phyloP scores from a whole-genome alignment of 2,888 invertebrate genomes.

The Cantharis rustica region DNA sequence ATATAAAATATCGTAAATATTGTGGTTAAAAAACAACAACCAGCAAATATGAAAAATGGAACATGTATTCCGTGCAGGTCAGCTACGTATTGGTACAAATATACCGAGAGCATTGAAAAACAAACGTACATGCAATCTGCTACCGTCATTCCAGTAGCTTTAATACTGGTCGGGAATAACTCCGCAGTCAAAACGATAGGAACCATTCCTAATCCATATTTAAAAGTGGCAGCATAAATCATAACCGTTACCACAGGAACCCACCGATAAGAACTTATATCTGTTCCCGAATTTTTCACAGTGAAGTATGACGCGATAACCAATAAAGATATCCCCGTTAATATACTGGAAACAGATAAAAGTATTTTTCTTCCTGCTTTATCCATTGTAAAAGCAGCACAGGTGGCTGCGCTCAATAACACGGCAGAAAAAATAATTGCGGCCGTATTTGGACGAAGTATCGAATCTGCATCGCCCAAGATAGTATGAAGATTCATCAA shows the following conservation, averaged over 20 bases:
- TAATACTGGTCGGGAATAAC: conserved; percentile 52
- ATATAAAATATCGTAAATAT: conserved; percentile 49
- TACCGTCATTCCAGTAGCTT: conserved; percentile 53
- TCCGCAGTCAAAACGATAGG: conserved; percentile 54
- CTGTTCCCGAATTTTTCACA: conserved; percentile 41
- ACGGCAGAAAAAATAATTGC: conserved; percentile 50
- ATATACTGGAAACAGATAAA: conserved; percentile 45
- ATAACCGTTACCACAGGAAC: conserved; percentile 50
- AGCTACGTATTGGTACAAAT: conserved; percentile 45
- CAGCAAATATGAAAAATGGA: conserved; percentile 50
- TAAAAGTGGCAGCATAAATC: conserved; percentile 50
- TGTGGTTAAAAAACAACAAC: conserved; percentile 45
- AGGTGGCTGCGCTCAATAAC: conserved; percentile 47
- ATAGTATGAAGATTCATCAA: conserved; percentile 55
- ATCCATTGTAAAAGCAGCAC: conserved; percentile 47
- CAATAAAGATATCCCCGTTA: conserved; percentile 47
- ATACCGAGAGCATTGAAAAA: conserved; percentile 46
- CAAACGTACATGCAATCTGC: conserved; percentile 50
- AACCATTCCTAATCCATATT: conserved; percentile 51
- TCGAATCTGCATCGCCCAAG: conserved; percentile 47
- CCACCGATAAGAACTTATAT: conserved; percentile 47
- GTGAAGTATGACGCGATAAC: conserved; percentile 49
- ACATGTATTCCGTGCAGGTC: conserved; percentile 45
- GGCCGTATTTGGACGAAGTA: conserved; percentile 44
- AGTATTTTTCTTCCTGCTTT: conserved; percentile 50